Evolutionary conservation across 2,797 vertebrate genomes (phyloP).

Genomic region (Apodemus agrarius): DNA sequence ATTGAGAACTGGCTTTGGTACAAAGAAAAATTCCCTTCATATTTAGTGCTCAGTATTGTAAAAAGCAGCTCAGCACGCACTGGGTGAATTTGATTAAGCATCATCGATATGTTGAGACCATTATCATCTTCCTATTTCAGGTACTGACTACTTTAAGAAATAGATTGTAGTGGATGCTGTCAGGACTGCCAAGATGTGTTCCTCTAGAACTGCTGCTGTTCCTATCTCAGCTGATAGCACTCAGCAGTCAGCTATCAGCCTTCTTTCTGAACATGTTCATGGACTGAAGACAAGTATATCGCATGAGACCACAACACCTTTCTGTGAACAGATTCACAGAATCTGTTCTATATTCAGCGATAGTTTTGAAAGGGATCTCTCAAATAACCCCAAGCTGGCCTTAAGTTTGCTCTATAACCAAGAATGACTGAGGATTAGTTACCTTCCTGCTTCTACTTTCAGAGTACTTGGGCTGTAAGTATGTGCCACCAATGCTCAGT

Average conservation of each 20-base stretch:
- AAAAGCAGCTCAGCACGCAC: background rate
- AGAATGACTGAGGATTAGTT: background rate
- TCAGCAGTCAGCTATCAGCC: background rate
- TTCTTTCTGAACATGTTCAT: background rate
- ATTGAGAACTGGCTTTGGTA: conserved; percentile 11
- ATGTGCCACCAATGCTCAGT: background rate
- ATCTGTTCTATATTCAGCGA: background rate
- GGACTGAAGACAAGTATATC: background rate
- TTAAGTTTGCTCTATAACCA: background rate
- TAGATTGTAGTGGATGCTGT: background rate
- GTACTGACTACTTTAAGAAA: background rate
- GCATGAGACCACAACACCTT: background rate
- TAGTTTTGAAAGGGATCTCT: background rate
- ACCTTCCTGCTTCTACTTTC: background rate
- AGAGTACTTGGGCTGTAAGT: background rate
- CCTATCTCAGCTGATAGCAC: background rate
- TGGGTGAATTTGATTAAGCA: background rate
- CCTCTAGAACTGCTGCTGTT: background rate
- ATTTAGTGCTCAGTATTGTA: background rate
- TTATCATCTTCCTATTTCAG: background rate
- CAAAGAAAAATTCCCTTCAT: background rate
- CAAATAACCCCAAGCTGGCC: too few relatives aligned
- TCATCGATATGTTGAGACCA: background rate
- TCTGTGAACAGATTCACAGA: background rate
- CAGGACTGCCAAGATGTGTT: background rate